phyloP scores from a whole-genome alignment of 37 sponge, comb jelly and placozoan species.

The Haliclona indistincta region DNA sequence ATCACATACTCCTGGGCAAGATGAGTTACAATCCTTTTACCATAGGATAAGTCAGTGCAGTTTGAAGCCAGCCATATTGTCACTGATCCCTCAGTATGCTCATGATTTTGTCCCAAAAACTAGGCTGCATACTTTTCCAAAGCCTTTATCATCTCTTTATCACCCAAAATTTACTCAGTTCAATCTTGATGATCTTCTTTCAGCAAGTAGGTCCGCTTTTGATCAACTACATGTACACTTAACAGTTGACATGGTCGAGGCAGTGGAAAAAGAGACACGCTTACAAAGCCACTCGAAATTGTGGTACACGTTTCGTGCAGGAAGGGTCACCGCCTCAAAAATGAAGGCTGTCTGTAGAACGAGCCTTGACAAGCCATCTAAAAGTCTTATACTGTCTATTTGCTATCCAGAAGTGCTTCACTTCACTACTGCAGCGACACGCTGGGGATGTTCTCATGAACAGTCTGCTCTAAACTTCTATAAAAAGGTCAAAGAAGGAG shows the following conservation, averaged over 20 bases:
- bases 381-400: slow-evolving; percentile 14
- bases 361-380: slow-evolving; percentile 11
- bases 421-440: slow-evolving; percentile 14
- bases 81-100: slow-evolving; percentile 17
- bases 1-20: too few relatives aligned
- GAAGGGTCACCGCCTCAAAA: slow-evolving; percentile 33
- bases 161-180: slow-evolving; percentile 1
- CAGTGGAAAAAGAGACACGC: slow-evolving; percentile 18
- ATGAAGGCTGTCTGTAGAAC: slow-evolving; percentile 25
- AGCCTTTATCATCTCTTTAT: slow-evolving; percentile 12
- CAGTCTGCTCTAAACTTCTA: slow-evolving; percentile 20
- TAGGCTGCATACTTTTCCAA: slow-evolving; percentile 1
- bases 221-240: slow-evolving; percentile 6
- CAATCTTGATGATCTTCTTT: slow-evolving; percentile 13
- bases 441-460: slow-evolving; percentile 44
- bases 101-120: slow-evolving; percentile 22
- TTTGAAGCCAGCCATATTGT: slow-evolving; percentile 30
- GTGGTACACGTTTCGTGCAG: slow-evolving; percentile 35
- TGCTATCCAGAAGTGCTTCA: slow-evolving; percentile 28
- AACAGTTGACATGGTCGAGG: slow-evolving; percentile 1
- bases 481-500: neutral
- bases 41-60: slow-evolving; percentile 1
- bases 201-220: neutral
- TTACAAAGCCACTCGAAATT: slow-evolving; percentile 13
- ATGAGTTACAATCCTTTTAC: neutral